Evolutionary conservation across 2,113 vertebrate species (phyloP).

Genomic region (Elanoides forficatus): DNA sequence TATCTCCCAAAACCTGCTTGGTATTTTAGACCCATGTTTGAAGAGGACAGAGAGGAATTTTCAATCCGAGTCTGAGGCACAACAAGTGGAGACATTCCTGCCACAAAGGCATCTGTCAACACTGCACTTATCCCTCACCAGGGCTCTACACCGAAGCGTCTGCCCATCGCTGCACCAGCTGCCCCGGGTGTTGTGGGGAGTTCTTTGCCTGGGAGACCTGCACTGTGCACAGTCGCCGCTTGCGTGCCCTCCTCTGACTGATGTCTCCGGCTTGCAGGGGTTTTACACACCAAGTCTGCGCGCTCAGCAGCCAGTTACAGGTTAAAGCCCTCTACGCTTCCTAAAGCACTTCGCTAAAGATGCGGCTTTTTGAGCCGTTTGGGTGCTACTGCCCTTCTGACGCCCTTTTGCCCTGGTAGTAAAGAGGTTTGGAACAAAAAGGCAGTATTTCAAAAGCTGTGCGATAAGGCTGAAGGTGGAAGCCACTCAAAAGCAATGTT

Average conservation of each 20-base stretch:
- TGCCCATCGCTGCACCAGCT: background rate
- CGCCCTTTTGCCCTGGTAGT: background rate
- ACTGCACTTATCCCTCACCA: background rate
- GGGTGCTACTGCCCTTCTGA: background rate
- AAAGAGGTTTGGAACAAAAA: background rate
- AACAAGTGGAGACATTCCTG: background rate
- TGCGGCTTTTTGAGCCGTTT: background rate
- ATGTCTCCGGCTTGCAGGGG: background rate
- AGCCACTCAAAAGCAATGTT: background rate
- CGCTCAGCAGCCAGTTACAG: background rate
- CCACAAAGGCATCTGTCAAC: background rate
- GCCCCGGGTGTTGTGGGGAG: fast-evolving
- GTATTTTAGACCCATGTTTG: background rate
- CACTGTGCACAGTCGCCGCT: fast-evolving
- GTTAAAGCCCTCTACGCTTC: background rate
- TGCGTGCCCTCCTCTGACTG: background rate
- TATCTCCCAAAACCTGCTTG: background rate
- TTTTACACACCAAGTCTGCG: background rate
- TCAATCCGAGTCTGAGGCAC: background rate
- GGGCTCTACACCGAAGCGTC: background rate
- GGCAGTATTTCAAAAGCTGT: background rate
- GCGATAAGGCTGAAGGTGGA: background rate
- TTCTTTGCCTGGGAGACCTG: background rate
- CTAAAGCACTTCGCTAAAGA: background rate
- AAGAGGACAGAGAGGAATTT: background rate